Evolutionary conservation across 2,888 invertebrate species (phyloP), one percentile per base, ranked within the genome.

Genomic region (Sesia apiformis): DNA sequence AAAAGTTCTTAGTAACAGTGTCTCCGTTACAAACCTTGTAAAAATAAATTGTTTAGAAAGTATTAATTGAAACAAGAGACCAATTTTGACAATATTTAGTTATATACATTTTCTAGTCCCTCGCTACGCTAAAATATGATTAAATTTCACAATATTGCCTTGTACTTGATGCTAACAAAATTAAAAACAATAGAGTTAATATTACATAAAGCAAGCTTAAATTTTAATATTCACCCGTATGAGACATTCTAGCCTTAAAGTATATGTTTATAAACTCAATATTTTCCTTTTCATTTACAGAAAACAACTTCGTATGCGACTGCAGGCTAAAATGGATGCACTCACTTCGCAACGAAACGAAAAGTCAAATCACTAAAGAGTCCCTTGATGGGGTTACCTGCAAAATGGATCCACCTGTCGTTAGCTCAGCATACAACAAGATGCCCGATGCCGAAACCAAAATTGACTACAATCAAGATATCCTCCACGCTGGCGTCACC

Each of bases 271-370:
- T 23, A 23, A 23, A 23, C 23, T 23, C 23, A 23, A 23, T 23
- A 23, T 23, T 23, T 23, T 23, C 23, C n/a, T 3, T 46, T 66
- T 68, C 71, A 64, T 74, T 90, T 90, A 53, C 93, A 96, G 96
- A 94, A 69, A 96, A 96, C 87, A 93, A 92, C 77, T 93, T 96
- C 82, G 91, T 93, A 66, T 96, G 96, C 84, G 95, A 96, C 90
- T 96, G 96, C 79, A 93, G 94, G 63, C 86, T 96, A 64, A 92
- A 93, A 64, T 96, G 96, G 96, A 92, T 96, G 84, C 93, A 94
- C 82, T 90, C 90, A 51, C 84, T 96, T 58, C 91, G 92, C 59
- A 93, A 94, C 79, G 94, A 94, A 64, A 95, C 96, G 61, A 92
- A 92, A 76, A 94, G 94, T 75, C 89, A 90, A 64, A 91, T 92